Base-by-base conservation (phyloP, 2,797 vertebrate species). In the Aeoliscus strigatus region DNA sequence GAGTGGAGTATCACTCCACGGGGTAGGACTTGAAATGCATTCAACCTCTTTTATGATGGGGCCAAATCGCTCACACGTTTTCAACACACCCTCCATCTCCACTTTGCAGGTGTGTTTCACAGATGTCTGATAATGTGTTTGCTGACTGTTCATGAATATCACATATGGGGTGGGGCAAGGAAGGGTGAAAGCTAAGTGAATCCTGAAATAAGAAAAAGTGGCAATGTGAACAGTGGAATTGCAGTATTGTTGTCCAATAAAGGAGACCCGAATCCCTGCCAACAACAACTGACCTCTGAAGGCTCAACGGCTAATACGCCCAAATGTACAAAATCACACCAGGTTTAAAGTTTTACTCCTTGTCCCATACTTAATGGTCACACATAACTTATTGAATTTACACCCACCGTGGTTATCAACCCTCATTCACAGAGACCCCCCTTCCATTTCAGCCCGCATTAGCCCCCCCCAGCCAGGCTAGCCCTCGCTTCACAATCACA, bases 41-140 rank as follows among this genome's bases (percentile, higher is more conserved):
- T 66, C 31, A 75, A 62, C 86, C 84, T 80, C 81, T 82, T 83
- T 83, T 84, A 84, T 79, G 77, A 84, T 81, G 75, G 75, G 61
- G 67, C 77, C 76, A 87, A 88, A 87, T 86, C 72, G 73, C 85
- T 86, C 77, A 60, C 87, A 88, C 87, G 85, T 87, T 88, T 88
- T 82, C 81, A 75, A 70, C 77, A 83, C 72, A 66, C 43, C 67
- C 70, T 74, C 61, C 52, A 56, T 75, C 63, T 73, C 70, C 31
- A 48, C 56, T 28, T 66, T 48, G 44, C 77, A 71, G 74, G 75
- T 82, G 84, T 85, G 84, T 73, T 86, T 54, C 80, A 55, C 86
- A 87, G 83, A 85, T 86, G 85, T 87, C 80, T 66, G 73, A 83
- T 61, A 75, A 77, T 65, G 69, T 70, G 70, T 59, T 72, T 36